A percentile compares a stretch with the other conserved stretches of the same genome.
Conservation (phyloP, 2,113 vertebrate species). For the Ondatra zibethicus region DNA sequence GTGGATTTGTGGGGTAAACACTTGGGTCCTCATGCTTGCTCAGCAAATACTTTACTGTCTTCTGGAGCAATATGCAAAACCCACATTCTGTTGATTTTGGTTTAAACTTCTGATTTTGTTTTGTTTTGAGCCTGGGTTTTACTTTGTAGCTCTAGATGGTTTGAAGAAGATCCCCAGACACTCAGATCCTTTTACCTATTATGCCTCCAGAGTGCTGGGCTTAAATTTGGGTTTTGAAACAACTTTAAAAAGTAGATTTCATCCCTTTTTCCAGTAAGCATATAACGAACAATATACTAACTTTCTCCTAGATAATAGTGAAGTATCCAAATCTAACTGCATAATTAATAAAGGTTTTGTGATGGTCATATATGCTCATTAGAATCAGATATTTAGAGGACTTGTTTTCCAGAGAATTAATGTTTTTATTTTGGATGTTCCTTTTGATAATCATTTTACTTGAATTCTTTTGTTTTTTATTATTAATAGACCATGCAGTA, state of each 20-base stretch:
- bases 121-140: background rate
- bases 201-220: background rate
- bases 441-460: background rate
- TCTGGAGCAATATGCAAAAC: background rate
- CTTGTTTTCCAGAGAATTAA: background rate
- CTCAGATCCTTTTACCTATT: too few relatives aligned
- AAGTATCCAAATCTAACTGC: background rate
- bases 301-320: background rate
- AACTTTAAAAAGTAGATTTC: background rate
- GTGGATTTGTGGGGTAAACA: background rate
- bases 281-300: background rate
- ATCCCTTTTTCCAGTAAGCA: background rate
- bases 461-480: slow-evolving; percentile 21
- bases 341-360: background rate
- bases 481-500: background rate
- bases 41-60: background rate
- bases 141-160: background rate
- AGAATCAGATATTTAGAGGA: background rate
- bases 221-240: background rate
- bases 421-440: background rate
- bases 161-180: background rate
- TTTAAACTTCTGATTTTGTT: background rate
- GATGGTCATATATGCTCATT: background rate
- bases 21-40: background rate
- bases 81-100: background rate